Evolutionary conservation across 92 coral and sea anemone genomes (phyloP).

Genomic region (Epizoanthus stellaris): DNA sequence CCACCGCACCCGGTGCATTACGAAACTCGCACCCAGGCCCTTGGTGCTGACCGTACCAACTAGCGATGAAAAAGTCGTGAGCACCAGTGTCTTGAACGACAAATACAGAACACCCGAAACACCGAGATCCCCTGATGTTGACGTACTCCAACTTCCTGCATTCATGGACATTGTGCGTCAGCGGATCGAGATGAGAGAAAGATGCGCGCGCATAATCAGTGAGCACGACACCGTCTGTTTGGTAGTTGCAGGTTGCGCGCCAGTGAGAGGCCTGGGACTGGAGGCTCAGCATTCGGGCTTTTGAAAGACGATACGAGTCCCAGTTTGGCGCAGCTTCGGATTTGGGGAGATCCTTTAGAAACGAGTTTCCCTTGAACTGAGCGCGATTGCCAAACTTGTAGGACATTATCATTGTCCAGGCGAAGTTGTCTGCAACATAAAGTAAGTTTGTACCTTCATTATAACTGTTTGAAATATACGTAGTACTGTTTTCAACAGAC

Average conservation of each 20-base stretch:
- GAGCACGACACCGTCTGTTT: constrained; percentile 46
- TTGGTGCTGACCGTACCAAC: not conserved
- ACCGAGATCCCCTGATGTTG: constrained; percentile 58
- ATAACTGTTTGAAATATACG: no score
- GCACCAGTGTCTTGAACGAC: constrained; percentile 12
- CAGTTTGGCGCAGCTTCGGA: constrained; percentile 56
- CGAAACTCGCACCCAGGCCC: constrained; percentile 29
- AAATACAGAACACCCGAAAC: constrained; percentile 50
- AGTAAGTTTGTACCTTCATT: no score
- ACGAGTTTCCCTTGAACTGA: constrained; percentile 13
- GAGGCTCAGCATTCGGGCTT: constrained; percentile 56
- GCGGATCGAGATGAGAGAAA: constrained; percentile 30
- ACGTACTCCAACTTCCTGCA: constrained; percentile 54
- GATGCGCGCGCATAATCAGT: constrained; percentile 42
- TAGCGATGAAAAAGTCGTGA: not conserved
- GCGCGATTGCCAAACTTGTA: constrained; percentile 3
- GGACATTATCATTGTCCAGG: constrained; percentile 27
- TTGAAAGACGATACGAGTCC: constrained; percentile 67
- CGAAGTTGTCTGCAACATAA: not conserved
- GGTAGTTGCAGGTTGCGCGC: constrained; percentile 64
- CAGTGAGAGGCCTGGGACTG: constrained; percentile 54
- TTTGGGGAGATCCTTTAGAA: constrained; percentile 32
- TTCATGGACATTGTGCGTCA: constrained; percentile 35
- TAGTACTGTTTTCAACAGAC: no score
- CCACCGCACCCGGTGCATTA: constrained; percentile 3